A percentile compares a stretch with the other conserved stretches of the same genome.
Evolutionary conservation across 2,888 invertebrate genomes (phyloP).

Genomic region (Trichopria drosophilae): DNA sequence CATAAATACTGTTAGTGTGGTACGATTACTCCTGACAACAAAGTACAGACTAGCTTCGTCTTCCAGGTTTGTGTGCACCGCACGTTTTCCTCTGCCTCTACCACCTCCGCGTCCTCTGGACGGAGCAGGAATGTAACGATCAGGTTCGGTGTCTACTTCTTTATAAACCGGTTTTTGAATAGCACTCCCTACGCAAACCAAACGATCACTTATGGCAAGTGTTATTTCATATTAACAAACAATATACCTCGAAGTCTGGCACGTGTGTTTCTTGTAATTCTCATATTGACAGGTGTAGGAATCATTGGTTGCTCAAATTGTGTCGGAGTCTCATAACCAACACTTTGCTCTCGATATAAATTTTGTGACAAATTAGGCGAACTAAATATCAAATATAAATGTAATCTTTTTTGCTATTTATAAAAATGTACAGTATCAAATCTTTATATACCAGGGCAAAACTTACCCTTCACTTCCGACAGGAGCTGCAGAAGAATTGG

Average conservation of each 20-base stretch:
- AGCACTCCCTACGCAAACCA: constrained; percentile 41
- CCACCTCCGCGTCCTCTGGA: constrained; percentile 51
- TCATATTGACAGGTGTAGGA: constrained; percentile 54
- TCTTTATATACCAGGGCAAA: too few species aligned
- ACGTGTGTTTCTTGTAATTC: constrained; percentile 57
- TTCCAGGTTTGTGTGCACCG: constrained; percentile 57
- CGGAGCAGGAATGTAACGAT: constrained; percentile 44
- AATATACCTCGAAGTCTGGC: constrained; percentile 54
- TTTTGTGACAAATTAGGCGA: constrained; percentile 52
- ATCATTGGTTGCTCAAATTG: constrained; percentile 57
- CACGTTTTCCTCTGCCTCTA: constrained; percentile 57
- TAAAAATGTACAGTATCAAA: too few species aligned
- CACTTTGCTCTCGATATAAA: constrained; percentile 47
- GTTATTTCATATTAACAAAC: background rate
- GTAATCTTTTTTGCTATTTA: too few species aligned
- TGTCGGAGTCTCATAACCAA: constrained; percentile 46
- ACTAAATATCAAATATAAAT: too few species aligned
- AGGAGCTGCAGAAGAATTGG: too few species aligned
- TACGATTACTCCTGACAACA: constrained; percentile 80
- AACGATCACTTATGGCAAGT: too few species aligned
- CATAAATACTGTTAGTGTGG: constrained; percentile 78
- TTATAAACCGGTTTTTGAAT: constrained; percentile 55
- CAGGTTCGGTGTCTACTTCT: constrained; percentile 54
- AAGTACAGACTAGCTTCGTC: constrained; percentile 85
- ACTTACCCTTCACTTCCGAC: too few species aligned